These are phyloP conservation scores for Furnarius figulus DNA, from an alignment of 2,113 vertebrate genomes.

Conservation along the genomic window DNA sequence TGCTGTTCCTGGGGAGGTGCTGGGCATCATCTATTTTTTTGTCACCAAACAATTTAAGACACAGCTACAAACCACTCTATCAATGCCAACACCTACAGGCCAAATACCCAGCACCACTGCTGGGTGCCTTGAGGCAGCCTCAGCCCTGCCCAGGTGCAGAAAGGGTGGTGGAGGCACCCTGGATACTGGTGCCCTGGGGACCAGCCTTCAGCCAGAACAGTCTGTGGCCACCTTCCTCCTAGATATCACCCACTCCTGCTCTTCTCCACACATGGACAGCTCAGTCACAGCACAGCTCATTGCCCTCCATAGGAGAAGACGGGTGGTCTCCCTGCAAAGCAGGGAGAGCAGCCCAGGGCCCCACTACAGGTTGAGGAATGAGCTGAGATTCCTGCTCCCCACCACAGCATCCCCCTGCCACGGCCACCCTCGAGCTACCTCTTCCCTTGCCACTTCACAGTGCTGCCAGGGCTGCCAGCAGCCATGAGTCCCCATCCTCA, in stretches of 20 bases:
- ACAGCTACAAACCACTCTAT: not conserved
- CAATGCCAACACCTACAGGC: rapidly evolving
- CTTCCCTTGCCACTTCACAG: not conserved
- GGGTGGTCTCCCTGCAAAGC: not conserved
- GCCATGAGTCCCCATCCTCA: rapidly evolving
- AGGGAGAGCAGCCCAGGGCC: not conserved
- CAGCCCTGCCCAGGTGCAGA: rapidly evolving
- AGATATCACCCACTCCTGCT: not conserved
- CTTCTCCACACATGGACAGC: rapidly evolving
- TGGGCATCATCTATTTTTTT: not conserved
- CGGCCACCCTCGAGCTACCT: not conserved
- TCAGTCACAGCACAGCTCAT: not conserved
- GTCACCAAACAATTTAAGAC: too few relatives aligned
- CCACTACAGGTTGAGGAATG: rapidly evolving
- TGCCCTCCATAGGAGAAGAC: not conserved
- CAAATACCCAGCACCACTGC: rapidly evolving
- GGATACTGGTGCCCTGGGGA: not conserved
- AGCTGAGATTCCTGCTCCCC: not conserved
- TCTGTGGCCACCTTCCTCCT: not conserved
- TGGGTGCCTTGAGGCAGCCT: not conserved
- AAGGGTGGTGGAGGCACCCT: not conserved
- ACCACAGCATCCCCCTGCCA: not conserved
- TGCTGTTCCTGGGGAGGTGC: not conserved
- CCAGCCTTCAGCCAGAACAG: not conserved
- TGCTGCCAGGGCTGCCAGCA: not conserved